Base-by-base conservation (phyloP, 2,888 invertebrate genomes). In the Amiota minor region DNA sequence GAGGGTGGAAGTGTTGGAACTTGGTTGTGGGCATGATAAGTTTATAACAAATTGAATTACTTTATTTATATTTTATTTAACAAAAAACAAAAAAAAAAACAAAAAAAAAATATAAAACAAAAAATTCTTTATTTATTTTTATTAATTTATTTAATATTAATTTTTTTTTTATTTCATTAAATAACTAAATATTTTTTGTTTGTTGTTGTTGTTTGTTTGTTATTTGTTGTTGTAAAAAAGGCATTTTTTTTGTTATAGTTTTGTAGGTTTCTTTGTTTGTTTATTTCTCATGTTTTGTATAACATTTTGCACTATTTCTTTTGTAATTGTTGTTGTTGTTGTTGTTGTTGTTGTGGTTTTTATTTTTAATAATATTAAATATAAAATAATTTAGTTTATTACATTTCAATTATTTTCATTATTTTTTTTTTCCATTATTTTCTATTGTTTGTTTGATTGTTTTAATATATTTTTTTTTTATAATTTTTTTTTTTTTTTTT, bases 151-250 rank as follows among this genome's bases (percentile, higher is more conserved):
- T 35, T 35, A 2, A 9, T 18, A 23, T 49, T 23, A 18, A 67
- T 47, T 56, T 65, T 50, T 56, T 71, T 16, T 53, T 6, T 35
- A 8, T 35, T 35, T 35, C 0, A 35, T 35, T 35, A 35, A 35
- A 35, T 35, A 35, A 35, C 35, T 35, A 35, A 35, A 35, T 35
- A 35, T 35, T 35, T 35, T 3, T 35, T 35, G 35, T 35, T 35
- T 10, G 53, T 20, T 20, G 1, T 18, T 65, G 53, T 72, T 23
- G 23, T 49, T 56, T 69, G 23, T 61, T 70, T 73, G 61, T 46
- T 69, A 9, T 61, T 64, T 49, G 56, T 72, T 73, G 61, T 72
- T 78, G 78, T 78, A 76, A 76, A 75, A 77, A 78, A 77, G 65
- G 65, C 65, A 65, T 65, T 35, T 8, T 8, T 35, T 35, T 65